These are phyloP conservation scores for Petromus typicus DNA, from an alignment of 2,113 vertebrate genomes.

Conservation along the genomic window DNA sequence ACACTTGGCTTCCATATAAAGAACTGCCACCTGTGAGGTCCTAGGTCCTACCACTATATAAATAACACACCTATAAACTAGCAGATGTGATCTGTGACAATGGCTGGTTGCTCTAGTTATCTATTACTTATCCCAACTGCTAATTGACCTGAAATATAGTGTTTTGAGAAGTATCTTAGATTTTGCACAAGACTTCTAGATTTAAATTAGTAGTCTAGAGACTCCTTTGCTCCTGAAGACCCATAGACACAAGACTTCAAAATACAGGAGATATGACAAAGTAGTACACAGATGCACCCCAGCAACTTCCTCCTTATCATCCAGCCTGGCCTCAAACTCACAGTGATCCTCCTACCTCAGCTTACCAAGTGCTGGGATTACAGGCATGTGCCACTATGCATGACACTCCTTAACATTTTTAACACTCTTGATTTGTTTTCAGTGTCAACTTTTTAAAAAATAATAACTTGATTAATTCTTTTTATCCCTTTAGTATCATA, in stretches of 20 bases:
- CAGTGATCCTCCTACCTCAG: not conserved
- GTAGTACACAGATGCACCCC: not conserved
- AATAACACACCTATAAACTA: constrained; percentile 28
- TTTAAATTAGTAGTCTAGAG: not conserved
- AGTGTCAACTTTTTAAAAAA: not conserved
- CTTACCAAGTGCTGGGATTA: not conserved
- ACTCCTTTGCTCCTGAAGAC: not conserved
- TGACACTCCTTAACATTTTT: not conserved
- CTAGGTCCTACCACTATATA: constrained; percentile 35
- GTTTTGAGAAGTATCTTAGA: not conserved
- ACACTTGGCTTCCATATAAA: constrained; percentile 25
- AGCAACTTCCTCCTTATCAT: not conserved
- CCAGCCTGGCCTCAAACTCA: not conserved
- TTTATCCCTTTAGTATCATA: constrained; percentile 14
- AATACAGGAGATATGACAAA: not conserved
- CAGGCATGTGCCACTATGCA: rapidly evolving
- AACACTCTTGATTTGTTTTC: constrained; percentile 6
- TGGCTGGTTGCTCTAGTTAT: not conserved
- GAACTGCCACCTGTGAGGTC: constrained; percentile 20
- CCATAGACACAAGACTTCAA: not conserved
- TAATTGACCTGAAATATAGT: not conserved
- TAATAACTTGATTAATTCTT: not conserved
- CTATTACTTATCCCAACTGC: not conserved
- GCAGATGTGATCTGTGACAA: not conserved
- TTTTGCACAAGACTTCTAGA: not conserved